These are phyloP conservation scores for Ophion ellenae DNA, from an alignment of 2,888 invertebrate species.

Conservation along the genomic window DNA sequence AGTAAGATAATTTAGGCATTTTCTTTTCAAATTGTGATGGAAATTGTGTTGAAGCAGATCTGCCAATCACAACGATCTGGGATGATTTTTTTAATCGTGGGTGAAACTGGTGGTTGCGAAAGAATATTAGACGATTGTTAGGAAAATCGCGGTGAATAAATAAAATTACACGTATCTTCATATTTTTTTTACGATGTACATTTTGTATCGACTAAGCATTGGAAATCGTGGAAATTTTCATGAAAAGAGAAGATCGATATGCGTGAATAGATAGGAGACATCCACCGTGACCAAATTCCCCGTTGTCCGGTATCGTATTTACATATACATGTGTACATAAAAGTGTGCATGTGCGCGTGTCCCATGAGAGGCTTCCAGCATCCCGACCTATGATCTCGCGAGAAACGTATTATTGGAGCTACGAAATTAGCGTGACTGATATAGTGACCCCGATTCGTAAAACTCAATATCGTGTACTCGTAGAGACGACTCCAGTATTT, in stretches of 20 bases:
- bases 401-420: constrained; percentile 49
- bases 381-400: constrained; percentile 67
- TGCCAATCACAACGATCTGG: too few species aligned
- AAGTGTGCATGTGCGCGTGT: constrained; percentile 61
- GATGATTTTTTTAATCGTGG: too few species aligned
- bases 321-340: constrained; percentile 37
- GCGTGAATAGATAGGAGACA: neutral
- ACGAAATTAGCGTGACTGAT: constrained; percentile 46
- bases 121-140: too few species aligned
- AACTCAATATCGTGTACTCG: constrained; percentile 15
- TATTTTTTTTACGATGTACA: too few species aligned
- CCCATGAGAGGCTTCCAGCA: constrained; percentile 61
- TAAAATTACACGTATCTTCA: too few species aligned
- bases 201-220: too few species aligned
- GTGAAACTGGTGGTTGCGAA: too few species aligned
- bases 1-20: neutral
- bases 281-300: neutral
- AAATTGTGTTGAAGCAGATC: too few species aligned
- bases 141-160: too few species aligned
- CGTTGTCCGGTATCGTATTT: neutral
- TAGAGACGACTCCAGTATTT: neutral
- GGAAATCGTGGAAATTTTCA: too few species aligned
- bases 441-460: constrained; percentile 41
- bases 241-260: neutral
- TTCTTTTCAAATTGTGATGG: too few species aligned